phyloP scores from a whole-genome alignment of 37 sponge, comb jelly and placozoan species.

The Ianthella basta region DNA sequence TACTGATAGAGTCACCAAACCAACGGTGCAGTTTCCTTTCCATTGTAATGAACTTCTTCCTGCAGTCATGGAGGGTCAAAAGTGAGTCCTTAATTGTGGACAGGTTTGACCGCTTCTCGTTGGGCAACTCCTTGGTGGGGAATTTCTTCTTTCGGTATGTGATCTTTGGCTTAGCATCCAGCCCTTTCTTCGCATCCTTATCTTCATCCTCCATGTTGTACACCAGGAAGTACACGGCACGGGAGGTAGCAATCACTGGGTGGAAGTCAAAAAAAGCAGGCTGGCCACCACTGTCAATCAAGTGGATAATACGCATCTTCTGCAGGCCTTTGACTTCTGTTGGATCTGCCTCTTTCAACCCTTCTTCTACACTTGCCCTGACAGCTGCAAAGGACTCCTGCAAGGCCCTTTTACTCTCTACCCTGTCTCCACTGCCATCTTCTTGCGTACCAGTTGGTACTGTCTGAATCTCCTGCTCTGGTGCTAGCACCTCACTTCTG shows the following conservation, averaged over 20 bases:
- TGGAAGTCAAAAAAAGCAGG: constrained; percentile 1
- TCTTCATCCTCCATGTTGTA: not conserved
- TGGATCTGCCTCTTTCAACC: no score
- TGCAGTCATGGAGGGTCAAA: constrained; percentile 14
- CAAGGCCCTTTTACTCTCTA: no score
- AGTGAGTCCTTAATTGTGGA: not conserved
- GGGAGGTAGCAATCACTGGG: constrained; percentile 4
- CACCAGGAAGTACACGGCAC: constrained; percentile 8
- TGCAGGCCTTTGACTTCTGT: no score
- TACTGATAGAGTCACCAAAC: no score
- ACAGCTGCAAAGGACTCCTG: no score
- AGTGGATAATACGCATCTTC: not conserved
- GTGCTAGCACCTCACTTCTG: no score
- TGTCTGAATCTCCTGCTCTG: no score
- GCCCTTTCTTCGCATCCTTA: no score
- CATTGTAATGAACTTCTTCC: not conserved
- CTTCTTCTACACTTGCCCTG: no score
- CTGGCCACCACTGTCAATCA: constrained; percentile 22
- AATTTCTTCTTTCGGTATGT: constrained; percentile 3
- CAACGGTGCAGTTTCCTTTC: not conserved
- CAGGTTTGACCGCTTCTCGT: not conserved
- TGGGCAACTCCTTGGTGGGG: not conserved
- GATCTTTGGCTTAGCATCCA: not conserved
- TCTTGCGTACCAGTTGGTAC: no score
- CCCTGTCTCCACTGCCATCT: no score